Evolutionary conservation across 2,888 invertebrate species (phyloP).

Genomic region (Anagyrus pseudococci): DNA sequence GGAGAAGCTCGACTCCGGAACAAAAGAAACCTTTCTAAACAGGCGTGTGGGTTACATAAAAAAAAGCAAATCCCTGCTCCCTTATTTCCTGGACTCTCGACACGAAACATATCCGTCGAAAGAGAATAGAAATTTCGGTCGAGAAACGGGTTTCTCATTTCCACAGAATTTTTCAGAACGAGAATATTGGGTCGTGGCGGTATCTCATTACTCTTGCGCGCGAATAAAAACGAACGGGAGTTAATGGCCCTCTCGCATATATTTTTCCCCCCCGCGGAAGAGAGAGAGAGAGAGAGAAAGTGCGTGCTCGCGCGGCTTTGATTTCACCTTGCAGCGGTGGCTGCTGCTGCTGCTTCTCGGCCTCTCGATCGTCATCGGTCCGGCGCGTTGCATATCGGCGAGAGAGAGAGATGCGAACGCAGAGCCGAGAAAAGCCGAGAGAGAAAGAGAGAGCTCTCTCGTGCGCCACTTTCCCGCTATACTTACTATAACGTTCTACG

Average conservation of each 20-base stretch:
- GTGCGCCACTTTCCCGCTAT: too few species aligned
- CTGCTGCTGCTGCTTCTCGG: background rate
- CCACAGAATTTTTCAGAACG: background rate
- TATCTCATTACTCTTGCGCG: background rate
- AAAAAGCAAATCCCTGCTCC: background rate
- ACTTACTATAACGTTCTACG: too few species aligned
- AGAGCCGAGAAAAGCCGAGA: too few species aligned
- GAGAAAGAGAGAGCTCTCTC: too few species aligned
- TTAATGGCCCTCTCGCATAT: background rate
- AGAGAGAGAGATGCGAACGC: too few species aligned
- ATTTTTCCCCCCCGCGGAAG: slow-evolving; percentile 2
- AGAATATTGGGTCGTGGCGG: background rate
- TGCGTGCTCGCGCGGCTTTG: background rate
- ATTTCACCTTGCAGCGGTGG: slow-evolving; percentile 19
- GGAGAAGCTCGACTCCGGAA: too few species aligned
- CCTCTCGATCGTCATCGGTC: slow-evolving; percentile 9
- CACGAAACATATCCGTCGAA: too few species aligned
- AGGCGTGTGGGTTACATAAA: background rate
- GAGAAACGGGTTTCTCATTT: slow-evolving; percentile 9
- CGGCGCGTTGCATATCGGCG: too few species aligned
- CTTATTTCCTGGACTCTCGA: background rate
- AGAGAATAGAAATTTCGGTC: slow-evolving; percentile 11
- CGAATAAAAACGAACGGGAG: background rate
- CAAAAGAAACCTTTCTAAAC: too few species aligned
- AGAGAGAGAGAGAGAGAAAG: too few species aligned